Evolutionary conservation across 1,140 invertebrate species (phyloP), one percentile per base, ranked within the genome.

Genomic region (Orius insidiosus): DNA sequence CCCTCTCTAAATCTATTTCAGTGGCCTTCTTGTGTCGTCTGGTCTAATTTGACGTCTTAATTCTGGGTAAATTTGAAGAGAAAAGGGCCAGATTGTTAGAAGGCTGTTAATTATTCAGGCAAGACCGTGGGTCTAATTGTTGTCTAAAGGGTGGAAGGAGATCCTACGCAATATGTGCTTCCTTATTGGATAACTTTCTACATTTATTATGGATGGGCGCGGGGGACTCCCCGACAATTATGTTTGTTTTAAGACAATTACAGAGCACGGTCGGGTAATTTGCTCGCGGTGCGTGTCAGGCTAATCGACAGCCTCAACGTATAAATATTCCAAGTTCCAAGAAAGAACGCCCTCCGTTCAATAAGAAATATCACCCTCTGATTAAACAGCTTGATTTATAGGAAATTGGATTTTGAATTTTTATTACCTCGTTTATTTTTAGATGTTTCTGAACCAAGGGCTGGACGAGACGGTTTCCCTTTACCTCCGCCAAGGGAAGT

Each of bases 401-500:
- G 3, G 5, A 36, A 36, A 36, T 10, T n/a, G 3, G 14, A 36
- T 36, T 4, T 3, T 4, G 9, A 36, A 36, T 36, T 11, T 9
- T 36, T 11, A 11, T 36, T 15, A 4, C 35, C 35, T 15, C 35
- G 16, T 40, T 13, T 33, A n/a, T 3, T 40, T 54, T n/a, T 32
- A 57, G 56, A 53, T 33, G 53, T 57, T 33, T 57, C 60, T 32
- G 55, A 48, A 5, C 61, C 61, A 9, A 47, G 61, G 6, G 49
- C 52, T 2, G 55, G 55, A 1, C 45, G 51, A 2, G 58, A 56
- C 31, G 61, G 62, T 2, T 55, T 56, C 45, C 59, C 61, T 8
- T 54, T 71, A 3, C 69, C 69, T 1, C 63, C 63, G 31, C 55
- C 68, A 14, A 55, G 69, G 9, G 47, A 59, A 10, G 60, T 71